Evolutionary conservation across 2,888 invertebrate genomes (phyloP).

Genomic region (Horisme vitalbata): DNA sequence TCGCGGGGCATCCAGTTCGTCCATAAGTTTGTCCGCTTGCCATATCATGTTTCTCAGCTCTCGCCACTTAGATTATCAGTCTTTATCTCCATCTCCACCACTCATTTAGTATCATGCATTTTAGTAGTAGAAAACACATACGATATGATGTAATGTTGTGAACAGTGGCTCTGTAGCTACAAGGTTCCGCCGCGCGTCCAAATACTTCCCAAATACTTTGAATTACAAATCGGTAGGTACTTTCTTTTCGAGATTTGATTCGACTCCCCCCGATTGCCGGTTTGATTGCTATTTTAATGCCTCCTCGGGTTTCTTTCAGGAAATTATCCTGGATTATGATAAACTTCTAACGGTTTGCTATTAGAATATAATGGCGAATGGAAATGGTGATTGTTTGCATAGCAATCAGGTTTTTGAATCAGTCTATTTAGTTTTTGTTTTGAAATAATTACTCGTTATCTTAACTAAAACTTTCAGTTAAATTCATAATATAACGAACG

Average conservation of each 20-base stretch:
- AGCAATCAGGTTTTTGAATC: constrained; percentile 18
- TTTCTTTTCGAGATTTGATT: constrained; percentile 73
- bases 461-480: too few relatives aligned
- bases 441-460: too few relatives aligned
- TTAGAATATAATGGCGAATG: constrained; percentile 30
- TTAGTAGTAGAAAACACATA: too few relatives aligned
- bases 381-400: constrained; percentile 25
- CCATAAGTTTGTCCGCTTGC: too few relatives aligned
- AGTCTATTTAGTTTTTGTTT: not conserved
- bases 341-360: constrained; percentile 35
- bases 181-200: constrained; percentile 29
- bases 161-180: constrained; percentile 5
- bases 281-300: constrained; percentile 78
- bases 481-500: too few relatives aligned
- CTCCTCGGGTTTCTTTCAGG: constrained; percentile 52
- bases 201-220: constrained; percentile 50
- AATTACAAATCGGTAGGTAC: constrained; percentile 78
- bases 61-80: too few relatives aligned
- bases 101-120: too few relatives aligned
- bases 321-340: constrained; percentile 54
- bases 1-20: too few relatives aligned
- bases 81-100: too few relatives aligned
- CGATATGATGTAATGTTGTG: not conserved
- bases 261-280: constrained; percentile 61
- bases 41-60: too few relatives aligned